Evolutionary conservation across 2,113 vertebrate genomes (phyloP), one percentile per base, ranked within the genome.

Genomic region (Alethe castanea): DNA sequence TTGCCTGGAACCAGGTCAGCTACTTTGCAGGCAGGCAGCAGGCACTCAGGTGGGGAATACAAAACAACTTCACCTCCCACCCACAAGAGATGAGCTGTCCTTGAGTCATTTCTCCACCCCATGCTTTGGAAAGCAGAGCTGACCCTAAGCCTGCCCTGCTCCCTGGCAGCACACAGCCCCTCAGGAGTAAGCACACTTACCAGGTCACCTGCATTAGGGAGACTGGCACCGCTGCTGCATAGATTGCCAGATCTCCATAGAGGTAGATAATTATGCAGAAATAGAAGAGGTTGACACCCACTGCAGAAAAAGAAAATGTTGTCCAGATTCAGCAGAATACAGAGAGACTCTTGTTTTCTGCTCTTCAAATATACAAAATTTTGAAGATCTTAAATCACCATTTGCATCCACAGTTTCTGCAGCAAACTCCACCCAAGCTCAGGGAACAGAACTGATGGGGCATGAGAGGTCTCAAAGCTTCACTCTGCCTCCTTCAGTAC

Each of bases 181-280:
- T 20, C n/a, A 50, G 70, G 20, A 48, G 47, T 11, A 31, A 48
- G 50, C 19, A 70, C 81, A 98, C 99, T 98, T 91, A 99, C 99
- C 99, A 99, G 79, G 99, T 98, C 20, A 99, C 99, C 81, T 99
- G 99, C 98, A 99, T 99, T 36, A 99, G 98, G 6, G 99, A 99
- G 62, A 99, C 98, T 0, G 99, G 99, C 42, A 99, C 99, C 1
- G 99, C 99, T 1, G 99, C 99, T 1, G 99, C 99, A 5, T 99
- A 99, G 98, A 99, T 99, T 66, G 99, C 99, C 97, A 99, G 97
- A 97, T 99, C 99, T 74, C 99, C 99, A 1, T 99, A 99, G 95
- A 99, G 98, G 95, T 99, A 99, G 86, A 99, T 95, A 14, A 99
- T 99, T 96, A 99, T 98, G 98, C 99, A 99, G 98, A 99, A 99